Conservation (phyloP, 37 sponge, comb jelly and placozoan species). For the Theonella swinhoei region DNA sequence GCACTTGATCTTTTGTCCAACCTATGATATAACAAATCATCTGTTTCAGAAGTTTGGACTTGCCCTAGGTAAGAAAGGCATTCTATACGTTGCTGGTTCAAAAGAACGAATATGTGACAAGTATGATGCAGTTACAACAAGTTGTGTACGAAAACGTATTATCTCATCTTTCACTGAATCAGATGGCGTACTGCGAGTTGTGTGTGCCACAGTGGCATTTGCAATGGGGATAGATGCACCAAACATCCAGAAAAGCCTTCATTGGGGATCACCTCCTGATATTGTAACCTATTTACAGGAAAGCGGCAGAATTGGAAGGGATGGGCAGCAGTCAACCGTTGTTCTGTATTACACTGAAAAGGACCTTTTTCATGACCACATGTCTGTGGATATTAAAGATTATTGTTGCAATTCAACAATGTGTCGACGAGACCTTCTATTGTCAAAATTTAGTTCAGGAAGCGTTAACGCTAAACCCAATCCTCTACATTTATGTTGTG, state of each 20-base stretch:
- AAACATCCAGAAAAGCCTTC: slow-evolving; percentile 27
- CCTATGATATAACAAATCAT: background rate
- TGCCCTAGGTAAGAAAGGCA: background rate
- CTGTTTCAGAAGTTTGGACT: background rate
- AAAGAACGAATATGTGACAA: slow-evolving; percentile 25
- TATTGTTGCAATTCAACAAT: slow-evolving; percentile 28
- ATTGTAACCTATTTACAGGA: slow-evolving; percentile 56
- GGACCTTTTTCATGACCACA: background rate
- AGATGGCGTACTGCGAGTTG: slow-evolving; percentile 11
- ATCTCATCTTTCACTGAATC: slow-evolving; percentile 27
- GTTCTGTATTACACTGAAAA: slow-evolving; percentile 12
- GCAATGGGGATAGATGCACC: slow-evolving; percentile 62
- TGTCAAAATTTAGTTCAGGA: too few relatives aligned
- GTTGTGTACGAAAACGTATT: slow-evolving; percentile 15
- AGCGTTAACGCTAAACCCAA: too few relatives aligned
- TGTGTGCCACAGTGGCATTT: slow-evolving; percentile 61
- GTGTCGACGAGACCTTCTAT: slow-evolving; percentile 32
- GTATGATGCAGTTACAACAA: slow-evolving; percentile 25
- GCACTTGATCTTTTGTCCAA: slow-evolving; percentile 28
- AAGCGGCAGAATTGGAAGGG: slow-evolving; percentile 52
- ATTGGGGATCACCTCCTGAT: slow-evolving; percentile 55
- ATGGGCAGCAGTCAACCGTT: slow-evolving; percentile 33
- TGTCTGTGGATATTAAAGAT: background rate
- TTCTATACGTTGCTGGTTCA: background rate
- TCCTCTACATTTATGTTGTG: slow-evolving; percentile 38